Evolutionary conservation across 2,797 vertebrate species (phyloP), one percentile per base, ranked within the genome.

Genomic region (Uromys caudimaculatus): DNA sequence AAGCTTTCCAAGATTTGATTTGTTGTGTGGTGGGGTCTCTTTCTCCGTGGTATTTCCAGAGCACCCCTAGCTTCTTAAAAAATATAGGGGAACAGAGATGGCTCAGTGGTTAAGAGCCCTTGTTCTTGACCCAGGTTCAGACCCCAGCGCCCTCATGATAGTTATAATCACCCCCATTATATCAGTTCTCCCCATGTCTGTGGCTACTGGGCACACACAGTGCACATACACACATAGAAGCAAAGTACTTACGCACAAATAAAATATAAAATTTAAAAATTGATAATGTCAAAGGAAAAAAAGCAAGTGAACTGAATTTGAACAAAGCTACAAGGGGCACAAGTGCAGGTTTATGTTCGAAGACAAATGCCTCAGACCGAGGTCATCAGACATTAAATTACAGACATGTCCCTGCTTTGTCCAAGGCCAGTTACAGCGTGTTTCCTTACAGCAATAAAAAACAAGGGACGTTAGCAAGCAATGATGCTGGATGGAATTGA

Each of bases 381-480:
- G 89, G 92, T 95, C 91, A 96, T 93, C 47, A 88, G 93, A 82
- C 89, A 88, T 95, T 94, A 93, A 89, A 95, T 97, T 95, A 97
- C 16, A 95, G 93, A 76, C 84, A 76, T 96, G 94, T 67, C 91
- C 23, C 16, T 82, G 67, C 60, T 97, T 90, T 96, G 93, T 95
- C 94, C 87, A 94, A 92, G 78, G 92, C 85, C 50, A 52, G 85
- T 93, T 97, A 93, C 27, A 95, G 77, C 84, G 64, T 88, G 95
- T 93, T 96, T 96, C 87, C 94, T 89, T 91, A 44, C 13, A 91
- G 67, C 93, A 90, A 93, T 94, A 96, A 96, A 96, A 97, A 96
- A 82, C 52, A 93, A 97, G 95, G 96, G 95, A 96, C 89, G 85
- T 95, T 96, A 97, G 89, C 81, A 95, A 95, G 87, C 94, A 91